phyloP scores from a whole-genome alignment of 2,113 vertebrate genomes.

The Notiomystis cincta region DNA sequence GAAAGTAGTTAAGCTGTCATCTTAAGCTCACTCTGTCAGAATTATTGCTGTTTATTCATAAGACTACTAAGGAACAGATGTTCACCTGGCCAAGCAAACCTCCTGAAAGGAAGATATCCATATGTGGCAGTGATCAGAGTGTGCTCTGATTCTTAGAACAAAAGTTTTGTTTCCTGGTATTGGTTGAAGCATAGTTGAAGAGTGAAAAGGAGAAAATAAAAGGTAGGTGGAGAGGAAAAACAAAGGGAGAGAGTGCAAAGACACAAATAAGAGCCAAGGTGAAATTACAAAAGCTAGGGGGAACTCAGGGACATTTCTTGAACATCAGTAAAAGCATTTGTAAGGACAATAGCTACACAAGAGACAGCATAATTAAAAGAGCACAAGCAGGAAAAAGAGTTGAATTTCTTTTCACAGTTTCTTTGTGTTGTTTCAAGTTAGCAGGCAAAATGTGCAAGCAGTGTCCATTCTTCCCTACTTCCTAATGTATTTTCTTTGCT shows the following conservation, averaged over 20 bases:
- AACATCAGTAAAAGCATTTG: not conserved
- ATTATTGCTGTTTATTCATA: conserved; percentile 69
- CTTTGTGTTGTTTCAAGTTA: conserved; percentile 19
- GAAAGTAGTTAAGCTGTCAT: conserved; percentile 68
- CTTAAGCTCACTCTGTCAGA: conserved; percentile 68
- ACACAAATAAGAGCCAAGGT: not conserved
- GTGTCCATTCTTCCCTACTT: not conserved
- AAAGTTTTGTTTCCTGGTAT: conserved; percentile 56
- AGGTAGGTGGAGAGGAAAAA: not conserved
- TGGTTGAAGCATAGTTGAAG: conserved; percentile 13
- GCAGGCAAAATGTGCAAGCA: conserved; percentile 22
- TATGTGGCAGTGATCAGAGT: conserved; percentile 57
- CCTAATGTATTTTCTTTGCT: conserved; percentile 13
- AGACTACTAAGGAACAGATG: conserved; percentile 70
- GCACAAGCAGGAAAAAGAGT: not conserved
- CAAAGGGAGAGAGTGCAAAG: not conserved
- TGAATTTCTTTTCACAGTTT: not conserved
- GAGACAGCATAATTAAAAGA: conserved; percentile 11
- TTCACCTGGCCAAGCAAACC: conserved; percentile 71
- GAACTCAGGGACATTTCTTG: conserved; percentile 26
- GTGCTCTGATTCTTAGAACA: conserved; percentile 64
- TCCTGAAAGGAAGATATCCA: conserved; percentile 69
- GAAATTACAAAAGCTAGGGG: conserved; percentile 14
- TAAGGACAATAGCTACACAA: conserved; percentile 5
- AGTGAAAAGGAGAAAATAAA: conserved; percentile 21